Base-by-base conservation (phyloP, 2,113 vertebrate genomes). In the Sprattus sprattus region DNA sequence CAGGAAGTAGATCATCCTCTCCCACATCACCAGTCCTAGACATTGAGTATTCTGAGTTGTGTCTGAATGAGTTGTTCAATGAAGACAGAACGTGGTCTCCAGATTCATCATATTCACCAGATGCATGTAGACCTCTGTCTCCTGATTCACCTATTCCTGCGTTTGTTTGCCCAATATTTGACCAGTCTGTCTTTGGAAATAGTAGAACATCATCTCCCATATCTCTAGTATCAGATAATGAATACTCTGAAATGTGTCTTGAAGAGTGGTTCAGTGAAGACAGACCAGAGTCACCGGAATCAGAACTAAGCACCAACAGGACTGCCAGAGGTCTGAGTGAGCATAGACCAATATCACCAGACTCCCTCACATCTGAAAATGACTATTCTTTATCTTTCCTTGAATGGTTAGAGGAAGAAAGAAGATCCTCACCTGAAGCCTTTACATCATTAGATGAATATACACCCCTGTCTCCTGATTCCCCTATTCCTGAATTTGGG, bases 271-370 rank as follows among this genome's bases (percentile, higher is more conserved):
- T 86, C 6, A 39, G 20, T 44, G 84, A 89, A 8, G 86, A 84
- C 20, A 83, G 85, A 81, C 45, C 85, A 80, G 87, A 86, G 13
- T 88, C 85, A 6, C 84, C 89, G 57, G 88, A 90, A n/a, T 89
- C 88, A 84, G n/a, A 71, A 0, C 25, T 67, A n/a, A 6, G 1
- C 60, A 9, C 10, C 8, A 9, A 25, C n/a, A 25, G 6, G 25
- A n/a, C n/a, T 10, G 9, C 10, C 0, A 67, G 20, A 10, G n/a
- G n/a, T 5, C 87, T 87, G 47, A 10, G 71, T 82, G 82, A 88
- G 13, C 32, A 84, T 50, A 88, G 81, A 45, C 60, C 88, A 82
- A 28, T 22, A 8, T 85, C 89, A 50, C 60, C 52, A 20, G 57
- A 46, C 4, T 84, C 83, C 9, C 9, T 84, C n/a, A 39, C 11